These are phyloP conservation scores for Brachionus paranguensis DNA, from an alignment of 1,140 invertebrate genomes.

Conservation along the genomic window DNA sequence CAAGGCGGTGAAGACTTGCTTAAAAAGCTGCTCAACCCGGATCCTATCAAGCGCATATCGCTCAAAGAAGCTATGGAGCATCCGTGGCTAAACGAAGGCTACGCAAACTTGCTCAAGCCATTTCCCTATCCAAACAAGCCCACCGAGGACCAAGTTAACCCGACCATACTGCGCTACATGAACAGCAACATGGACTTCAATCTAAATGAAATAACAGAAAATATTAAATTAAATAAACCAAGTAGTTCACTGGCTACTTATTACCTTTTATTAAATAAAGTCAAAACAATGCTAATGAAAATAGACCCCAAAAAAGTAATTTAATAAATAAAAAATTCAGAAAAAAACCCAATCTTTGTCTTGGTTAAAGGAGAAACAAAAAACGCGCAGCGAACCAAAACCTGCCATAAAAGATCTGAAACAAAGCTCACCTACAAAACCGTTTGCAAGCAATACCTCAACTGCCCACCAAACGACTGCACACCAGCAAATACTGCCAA, in stretches of 20 bases:
- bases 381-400: not conserved
- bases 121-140: constrained; percentile 45
- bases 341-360: not conserved
- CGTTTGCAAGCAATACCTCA: not conserved
- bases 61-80: constrained; percentile 48
- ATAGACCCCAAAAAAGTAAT: constrained; percentile 40
- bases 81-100: constrained; percentile 45
- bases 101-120: constrained; percentile 41
- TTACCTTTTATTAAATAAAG: constrained; percentile 44
- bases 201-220: constrained; percentile 48
- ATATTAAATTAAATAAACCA: constrained; percentile 49
- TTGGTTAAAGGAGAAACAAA: constrained; percentile 14
- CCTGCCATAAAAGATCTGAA: constrained; percentile 35
- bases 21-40: constrained; percentile 48
- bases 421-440: constrained; percentile 19
- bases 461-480: not conserved
- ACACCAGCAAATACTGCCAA: not conserved
- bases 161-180: constrained; percentile 50
- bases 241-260: constrained; percentile 49
- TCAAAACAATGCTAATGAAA: constrained; percentile 38
- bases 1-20: constrained; percentile 47
- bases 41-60: constrained; percentile 48
- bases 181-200: constrained; percentile 47
- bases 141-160: constrained; percentile 45
- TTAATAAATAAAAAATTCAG: not conserved